A percentile compares a stretch with the other conserved stretches of the same genome.
phyloP scores from a whole-genome alignment of 37 sponge, comb jelly and placozoan genomes.

The Aplysina aerophoba region DNA sequence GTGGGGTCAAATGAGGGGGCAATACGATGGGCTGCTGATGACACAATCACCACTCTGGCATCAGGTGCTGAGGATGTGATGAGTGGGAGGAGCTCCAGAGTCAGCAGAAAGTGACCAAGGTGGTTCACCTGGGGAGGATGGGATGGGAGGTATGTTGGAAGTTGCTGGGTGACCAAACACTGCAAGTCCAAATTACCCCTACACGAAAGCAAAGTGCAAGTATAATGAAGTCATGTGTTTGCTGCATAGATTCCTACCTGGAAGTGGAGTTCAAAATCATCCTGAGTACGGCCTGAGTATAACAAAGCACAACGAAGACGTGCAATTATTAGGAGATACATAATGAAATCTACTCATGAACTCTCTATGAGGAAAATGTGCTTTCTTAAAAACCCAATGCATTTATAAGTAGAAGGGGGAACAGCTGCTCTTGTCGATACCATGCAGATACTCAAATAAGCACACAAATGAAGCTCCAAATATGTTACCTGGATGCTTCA shows the following conservation, averaged over 20 bases:
- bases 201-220: no score
- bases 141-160: neutral
- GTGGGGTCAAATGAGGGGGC: constrained; percentile 28
- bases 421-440: no score
- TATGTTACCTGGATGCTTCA: no score
- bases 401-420: no score
- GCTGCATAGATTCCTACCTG: constrained; percentile 4
- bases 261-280: constrained; percentile 37
- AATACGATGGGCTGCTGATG: constrained; percentile 40
- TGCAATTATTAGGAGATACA: neutral
- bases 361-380: no score
- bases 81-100: constrained; percentile 77
- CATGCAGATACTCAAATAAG: no score
- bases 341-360: no score
- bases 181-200: no score
- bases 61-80: constrained; percentile 62
- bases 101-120: constrained; percentile 69
- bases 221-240: no score
- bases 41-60: constrained; percentile 75
- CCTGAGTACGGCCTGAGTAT: constrained; percentile 16
- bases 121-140: constrained; percentile 69
- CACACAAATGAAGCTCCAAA: no score
- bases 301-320: neutral
- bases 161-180: no score
- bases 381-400: no score